Evolutionary conservation across 2,113 vertebrate genomes (phyloP), one percentile per base, ranked within the genome.

Genomic region (Corythornis cristatus): DNA sequence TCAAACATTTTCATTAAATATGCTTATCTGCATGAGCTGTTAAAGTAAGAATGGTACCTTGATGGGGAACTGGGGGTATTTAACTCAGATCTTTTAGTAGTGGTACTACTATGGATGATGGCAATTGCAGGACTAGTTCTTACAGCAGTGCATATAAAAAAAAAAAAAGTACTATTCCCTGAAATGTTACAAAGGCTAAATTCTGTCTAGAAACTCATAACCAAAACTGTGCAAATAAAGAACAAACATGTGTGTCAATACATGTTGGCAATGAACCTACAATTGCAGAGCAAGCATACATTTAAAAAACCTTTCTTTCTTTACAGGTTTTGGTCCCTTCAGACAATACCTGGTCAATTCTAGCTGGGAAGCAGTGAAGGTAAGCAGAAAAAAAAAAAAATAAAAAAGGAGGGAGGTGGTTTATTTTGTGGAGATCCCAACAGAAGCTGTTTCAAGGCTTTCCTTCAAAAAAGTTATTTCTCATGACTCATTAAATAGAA

Each of bases 281-380:
- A 22, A n/a, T 1, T 60, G 66, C 64, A 79, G 37, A 71, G 21
- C 60, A 92, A 91, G 75, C 70, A 57, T 3, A 70, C 10, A 25
- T 82, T 85, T 89, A 90, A 86, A 82, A 8, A 26, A 50, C 20
- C 64, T 77, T 74, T n/a, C 26, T 88, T 97, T 94, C 87, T 43
- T 94, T 94, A 61, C 93, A 98, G 98, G 98, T 80, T 99, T 99
- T 86, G 98, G 98, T 53, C 98, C 98, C 40, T 99, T 98, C 79
- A 95, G 97, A 86, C 97, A 98, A 77, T 95, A 98, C 83, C 75
- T 98, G 72, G 89, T 97, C 53, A 99, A 99, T 96, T 98, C 98
- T 60, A 99, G 98, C 95, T 99, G 98, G 98, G 97, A 97, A 97
- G 98, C 97, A 67, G 98, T 98, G 54, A 98, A 99, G 98, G 98